Base-by-base conservation (phyloP, 2,113 vertebrate genomes). In the Etheostoma spectabile region DNA sequence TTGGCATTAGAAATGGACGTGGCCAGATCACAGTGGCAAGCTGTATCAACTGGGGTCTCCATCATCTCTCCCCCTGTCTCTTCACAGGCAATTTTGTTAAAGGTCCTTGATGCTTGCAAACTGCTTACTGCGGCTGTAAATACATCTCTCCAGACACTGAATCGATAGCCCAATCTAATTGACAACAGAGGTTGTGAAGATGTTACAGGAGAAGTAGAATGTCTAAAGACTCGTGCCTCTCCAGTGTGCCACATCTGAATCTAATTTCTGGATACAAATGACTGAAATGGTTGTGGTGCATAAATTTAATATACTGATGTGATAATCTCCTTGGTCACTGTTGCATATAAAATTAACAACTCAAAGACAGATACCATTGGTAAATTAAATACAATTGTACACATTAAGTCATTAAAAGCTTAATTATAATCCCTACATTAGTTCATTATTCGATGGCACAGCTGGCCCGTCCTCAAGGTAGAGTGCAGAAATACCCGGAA, bases 41-140 rank as follows among this genome's bases (percentile, higher is more conserved):
- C 70, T 77, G 70, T 74, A 89, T 92, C 19, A 77, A 85, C 85
- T 74, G 38, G 67, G 79, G 79, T 89, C 88, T 90, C 84, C 59
- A 59, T 89, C 87, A 86, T 87, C 82, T 76, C 75, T 78, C 77
- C 78, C 66, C 42, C 82, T 5, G 79, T 85, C 83, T 90, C 78
- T 89, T 93, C 82, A 55, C 72, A 80, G 84, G 92, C 91, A 92
- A 93, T 93, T 93, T 85, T 86, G 91, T 92, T 92, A 94, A 94
- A 94, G 92, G 91, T 88, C 86, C 75, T 79, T 66, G 74, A 88
- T 89, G 83, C 79, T 81, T 84, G 81, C 91, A 79, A 91, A 91
- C 88, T 90, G 91, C 91, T 89, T 89, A 89, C 86, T 84, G 82
- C 19, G 84, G 85, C 88, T 89, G 86, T 92, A 93, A 93, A 94